Base-by-base conservation (phyloP, 2,888 invertebrate genomes). In the Tetrapedia diversipes region DNA sequence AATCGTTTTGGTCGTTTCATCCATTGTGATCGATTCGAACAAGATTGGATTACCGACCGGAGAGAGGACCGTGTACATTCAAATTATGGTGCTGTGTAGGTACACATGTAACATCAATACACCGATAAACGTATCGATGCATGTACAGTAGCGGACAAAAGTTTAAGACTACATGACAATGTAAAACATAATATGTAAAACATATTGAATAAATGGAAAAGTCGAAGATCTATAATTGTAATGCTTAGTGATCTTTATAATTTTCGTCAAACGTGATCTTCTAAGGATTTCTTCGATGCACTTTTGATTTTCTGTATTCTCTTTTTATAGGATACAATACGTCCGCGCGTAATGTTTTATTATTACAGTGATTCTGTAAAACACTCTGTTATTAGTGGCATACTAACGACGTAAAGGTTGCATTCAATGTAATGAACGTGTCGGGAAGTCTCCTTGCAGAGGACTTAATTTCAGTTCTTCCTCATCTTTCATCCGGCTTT, bases 11-110 rank as follows among this genome's bases (percentile, higher is more conserved):
- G 16, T 16, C 1, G n/a, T 51, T n/a, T 29, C 7, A 16, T 43
- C 24, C 8, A 16, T 11, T 14, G 1, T 14, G 4, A 14, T 16
- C 4, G 2, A 19, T 8, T n/a, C 22, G 14, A 27, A n/a, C 19
- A n/a, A 14, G 7, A 24, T 49, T 16, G 37, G 2, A 39, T 41
- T n/a, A 53, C 32, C 19, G 43, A 19, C 47, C 16, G 16, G n/a
- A 24, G 22, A 32, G 34, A n/a, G 34, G 10, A 16, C 11, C 8
- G 43, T 24, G 14, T 10, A 10, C 37, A 41, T 24, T 51, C 1
- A 7, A 49, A 51, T 10, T 22, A 66, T 54, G 60, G n/a, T 59
- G 27, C 1, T 75, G 37, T 66, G 73, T 73, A 73, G 43, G 72
- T 72, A 60, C 19, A 53, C 22, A 6, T 22, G n/a, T 24, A 2